Base-by-base conservation (phyloP, 2,113 vertebrate species). In the Lycaon pictus region DNA sequence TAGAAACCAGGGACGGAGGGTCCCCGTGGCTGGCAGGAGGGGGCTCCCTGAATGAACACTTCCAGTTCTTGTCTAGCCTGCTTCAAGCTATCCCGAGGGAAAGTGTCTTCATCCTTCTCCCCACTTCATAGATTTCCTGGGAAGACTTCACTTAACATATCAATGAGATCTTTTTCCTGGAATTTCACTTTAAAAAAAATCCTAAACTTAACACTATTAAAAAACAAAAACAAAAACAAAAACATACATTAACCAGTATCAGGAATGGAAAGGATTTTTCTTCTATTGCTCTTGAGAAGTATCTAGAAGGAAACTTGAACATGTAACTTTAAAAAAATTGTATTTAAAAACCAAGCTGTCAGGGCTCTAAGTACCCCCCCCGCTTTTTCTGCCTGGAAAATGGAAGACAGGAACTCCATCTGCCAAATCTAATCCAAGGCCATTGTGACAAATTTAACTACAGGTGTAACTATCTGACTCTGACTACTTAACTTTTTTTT, bases 111-210 rank as follows among this genome's bases (percentile, higher is more conserved):
- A 81, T 58, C 35, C 58, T 87, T 84, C 69, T 72, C 69, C 88
- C 56, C 11, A 56, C 74, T 96, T 92, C 58, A 22, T 5, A 65
- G 79, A 63, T 95, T 96, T 88, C 65, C 82, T 83, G 65, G 60
- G 80, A 97, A 97, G 93, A 82, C 51, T 92, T 97, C 87, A 76
- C 77, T 69, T 96, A 48, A 29, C 80, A 25, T 53, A 53, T 69
- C 74, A 79, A 51, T 29, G 23, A 87, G 62, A 56, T 76, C 12
- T 35, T 55, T 27, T 56, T 11, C 37, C 56, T 27, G 43, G n/a
- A 88, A 94, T 94, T 91, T 92, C 23, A 25, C 51, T 97, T n/a
- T 8, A 23, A 58, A 89, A 11, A 58, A 93, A 82, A 37, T 63
- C 37, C 62, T 82, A 85, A 63, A 25, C 4, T 90, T 88, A 60